Evolutionary conservation across 2,888 invertebrate species (phyloP).

Genomic region (Eurytoma californica): DNA sequence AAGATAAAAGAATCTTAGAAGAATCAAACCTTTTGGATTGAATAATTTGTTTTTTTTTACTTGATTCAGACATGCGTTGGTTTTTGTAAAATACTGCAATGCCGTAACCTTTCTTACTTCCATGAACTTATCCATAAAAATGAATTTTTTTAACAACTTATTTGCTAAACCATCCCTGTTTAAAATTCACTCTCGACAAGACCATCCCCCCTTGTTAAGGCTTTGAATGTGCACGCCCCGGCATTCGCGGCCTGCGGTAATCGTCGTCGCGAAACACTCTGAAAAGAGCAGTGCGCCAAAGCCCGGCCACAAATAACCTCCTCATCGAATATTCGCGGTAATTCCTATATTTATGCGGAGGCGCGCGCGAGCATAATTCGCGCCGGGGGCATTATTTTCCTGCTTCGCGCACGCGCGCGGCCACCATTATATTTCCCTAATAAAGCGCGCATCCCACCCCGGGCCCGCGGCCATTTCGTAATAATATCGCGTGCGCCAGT

Average conservation of each 20-base stretch:
- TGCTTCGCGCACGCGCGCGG: background rate
- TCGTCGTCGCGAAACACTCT: conserved; percentile 23
- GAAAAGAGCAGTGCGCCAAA: background rate
- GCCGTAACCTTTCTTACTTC: too few species aligned
- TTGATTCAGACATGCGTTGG: too few species aligned
- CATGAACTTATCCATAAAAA: too few species aligned
- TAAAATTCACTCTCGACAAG: conserved; percentile 8
- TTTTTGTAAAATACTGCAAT: too few species aligned
- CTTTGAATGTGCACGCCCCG: conserved; percentile 19
- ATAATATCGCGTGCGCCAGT: background rate
- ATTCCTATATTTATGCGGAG: conserved; percentile 35
- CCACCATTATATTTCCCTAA: conserved; percentile 35
- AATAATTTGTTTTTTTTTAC: too few species aligned
- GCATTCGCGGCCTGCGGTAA: background rate
- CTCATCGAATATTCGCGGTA: conserved; percentile 23
- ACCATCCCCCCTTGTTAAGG: background rate
- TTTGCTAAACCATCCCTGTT: background rate
- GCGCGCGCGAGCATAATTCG: conserved; percentile 23
- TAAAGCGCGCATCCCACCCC: conserved; percentile 19
- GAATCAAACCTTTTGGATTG: too few species aligned
- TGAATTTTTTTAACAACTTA: too few species aligned
- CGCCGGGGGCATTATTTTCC: conserved; percentile 29
- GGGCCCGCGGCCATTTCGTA: background rate
- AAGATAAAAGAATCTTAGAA: too few species aligned
- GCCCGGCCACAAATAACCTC: conserved; percentile 7